These are phyloP conservation scores for Aphaenogaster rudis DNA, from an alignment of 1,140 invertebrate genomes.

Conservation along the genomic window DNA sequence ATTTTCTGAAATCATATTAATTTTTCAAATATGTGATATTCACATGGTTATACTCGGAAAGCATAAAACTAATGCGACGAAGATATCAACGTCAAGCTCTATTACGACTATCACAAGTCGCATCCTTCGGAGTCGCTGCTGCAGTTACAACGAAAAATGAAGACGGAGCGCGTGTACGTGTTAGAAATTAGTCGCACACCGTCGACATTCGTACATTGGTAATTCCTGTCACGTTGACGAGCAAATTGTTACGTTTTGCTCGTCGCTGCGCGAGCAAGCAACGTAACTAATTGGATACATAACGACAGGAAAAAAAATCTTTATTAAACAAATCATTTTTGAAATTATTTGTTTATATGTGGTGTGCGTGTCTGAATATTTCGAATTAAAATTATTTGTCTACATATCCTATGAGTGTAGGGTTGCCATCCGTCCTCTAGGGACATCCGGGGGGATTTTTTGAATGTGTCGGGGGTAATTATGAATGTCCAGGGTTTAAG, in stretches of 20 bases:
- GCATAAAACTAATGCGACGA: slow-evolving; percentile 53
- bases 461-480: too few relatives aligned
- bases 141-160: slow-evolving; percentile 55
- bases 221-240: slow-evolving; percentile 56
- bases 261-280: not conserved
- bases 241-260: slow-evolving; percentile 43
- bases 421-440: too few relatives aligned
- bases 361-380: not conserved
- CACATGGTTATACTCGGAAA: not conserved
- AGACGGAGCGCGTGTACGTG: slow-evolving; percentile 49
- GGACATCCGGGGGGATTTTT: too few relatives aligned
- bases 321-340: not conserved
- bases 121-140: slow-evolving; percentile 36
- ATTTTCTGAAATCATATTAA: slow-evolving; percentile 25
- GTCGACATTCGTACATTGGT: slow-evolving; percentile 41
- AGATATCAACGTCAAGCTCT: slow-evolving; percentile 60
- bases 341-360: not conserved
- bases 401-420: too few relatives aligned
- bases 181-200: slow-evolving; percentile 57
- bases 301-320: not conserved
- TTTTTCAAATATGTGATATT: slow-evolving; percentile 30
- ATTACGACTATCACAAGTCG: slow-evolving; percentile 49
- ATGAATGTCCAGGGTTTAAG: too few relatives aligned
- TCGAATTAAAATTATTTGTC: not conserved
- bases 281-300: not conserved